Evolutionary conservation across 2,113 vertebrate genomes (phyloP).

Genomic region (Microtus richardsoni): DNA sequence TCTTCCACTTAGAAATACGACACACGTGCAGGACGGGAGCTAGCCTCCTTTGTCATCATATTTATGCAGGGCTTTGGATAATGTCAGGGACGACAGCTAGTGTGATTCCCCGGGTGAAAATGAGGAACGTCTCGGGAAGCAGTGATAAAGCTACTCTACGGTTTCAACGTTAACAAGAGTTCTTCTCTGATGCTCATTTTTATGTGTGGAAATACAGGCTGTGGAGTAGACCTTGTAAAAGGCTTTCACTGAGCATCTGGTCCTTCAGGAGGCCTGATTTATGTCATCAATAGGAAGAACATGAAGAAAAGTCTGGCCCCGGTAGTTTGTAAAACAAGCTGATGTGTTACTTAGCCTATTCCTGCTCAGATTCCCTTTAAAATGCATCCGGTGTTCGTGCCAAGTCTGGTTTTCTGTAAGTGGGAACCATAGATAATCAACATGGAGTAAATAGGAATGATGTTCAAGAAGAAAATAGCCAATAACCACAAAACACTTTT

Average conservation of each 20-base stretch:
- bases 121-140: conserved; percentile 56
- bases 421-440: conserved; percentile 17
- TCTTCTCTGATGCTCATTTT: conserved; percentile 49
- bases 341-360: conserved; percentile 37
- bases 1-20: conserved; percentile 8
- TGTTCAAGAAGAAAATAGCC: conserved; percentile 20
- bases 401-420: conserved; percentile 59
- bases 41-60: conserved; percentile 11
- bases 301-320: conserved; percentile 32
- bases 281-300: conserved; percentile 55
- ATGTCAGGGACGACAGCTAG: neutral
- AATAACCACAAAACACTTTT: neutral
- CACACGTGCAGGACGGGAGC: conserved; percentile 16
- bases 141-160: conserved; percentile 16
- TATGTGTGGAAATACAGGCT: conserved; percentile 20
- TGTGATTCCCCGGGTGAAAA: neutral
- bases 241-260: conserved; percentile 59
- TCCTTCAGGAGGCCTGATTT: neutral
- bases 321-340: conserved; percentile 41
- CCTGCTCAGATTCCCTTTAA: conserved; percentile 58
- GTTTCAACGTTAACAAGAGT: conserved; percentile 46
- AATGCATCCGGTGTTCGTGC: conserved; percentile 31
- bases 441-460: conserved; percentile 16
- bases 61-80: conserved; percentile 56
- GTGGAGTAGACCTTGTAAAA: conserved; percentile 65